These are phyloP conservation scores for Agrypnia vestita DNA, from an alignment of 1,140 invertebrate species.

Conservation along the genomic window DNA sequence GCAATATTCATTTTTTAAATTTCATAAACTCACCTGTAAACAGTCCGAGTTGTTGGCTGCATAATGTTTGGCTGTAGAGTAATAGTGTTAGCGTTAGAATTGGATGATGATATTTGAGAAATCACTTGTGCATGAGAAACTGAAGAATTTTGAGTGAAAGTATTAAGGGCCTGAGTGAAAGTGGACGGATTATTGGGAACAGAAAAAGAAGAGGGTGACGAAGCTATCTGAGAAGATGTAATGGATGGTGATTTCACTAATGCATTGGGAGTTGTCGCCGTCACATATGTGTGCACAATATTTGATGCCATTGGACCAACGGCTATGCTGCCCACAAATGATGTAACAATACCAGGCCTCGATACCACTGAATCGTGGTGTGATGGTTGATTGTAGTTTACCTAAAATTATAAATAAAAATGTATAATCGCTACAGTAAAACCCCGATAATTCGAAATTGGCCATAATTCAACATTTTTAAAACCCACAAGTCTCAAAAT, in stretches of 20 bases:
- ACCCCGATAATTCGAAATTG: too few relatives aligned
- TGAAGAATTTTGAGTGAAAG: conserved; percentile 53
- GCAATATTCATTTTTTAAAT: not conserved
- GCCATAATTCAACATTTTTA: too few relatives aligned
- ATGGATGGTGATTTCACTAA: conserved; percentile 45
- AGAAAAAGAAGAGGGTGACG: conserved; percentile 46
- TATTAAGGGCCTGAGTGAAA: conserved; percentile 50
- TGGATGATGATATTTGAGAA: conserved; percentile 44
- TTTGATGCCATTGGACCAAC: conserved; percentile 51
- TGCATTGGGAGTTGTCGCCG: conserved; percentile 38
- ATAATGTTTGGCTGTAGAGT: conserved; percentile 51
- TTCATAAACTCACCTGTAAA: conserved; percentile 51
- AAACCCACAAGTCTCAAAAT: too few relatives aligned
- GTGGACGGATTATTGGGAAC: conserved; percentile 42
- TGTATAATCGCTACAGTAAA: too few relatives aligned
- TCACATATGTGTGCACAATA: conserved; percentile 53
- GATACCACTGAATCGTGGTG: conserved; percentile 40
- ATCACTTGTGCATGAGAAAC: conserved; percentile 46
- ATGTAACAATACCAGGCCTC: conserved; percentile 52
- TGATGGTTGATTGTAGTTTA: conserved; percentile 41
- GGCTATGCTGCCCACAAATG: conserved; percentile 54
- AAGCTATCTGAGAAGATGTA: conserved; percentile 36
- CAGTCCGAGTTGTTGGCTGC: conserved; percentile 55
- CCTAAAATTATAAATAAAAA: conserved; percentile 46
- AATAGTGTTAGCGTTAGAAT: conserved; percentile 44